A percentile compares a stretch with the other conserved stretches of the same genome.
Conservation (phyloP, 2,113 vertebrate genomes). For the Ptychochromis oligacanthus region DNA sequence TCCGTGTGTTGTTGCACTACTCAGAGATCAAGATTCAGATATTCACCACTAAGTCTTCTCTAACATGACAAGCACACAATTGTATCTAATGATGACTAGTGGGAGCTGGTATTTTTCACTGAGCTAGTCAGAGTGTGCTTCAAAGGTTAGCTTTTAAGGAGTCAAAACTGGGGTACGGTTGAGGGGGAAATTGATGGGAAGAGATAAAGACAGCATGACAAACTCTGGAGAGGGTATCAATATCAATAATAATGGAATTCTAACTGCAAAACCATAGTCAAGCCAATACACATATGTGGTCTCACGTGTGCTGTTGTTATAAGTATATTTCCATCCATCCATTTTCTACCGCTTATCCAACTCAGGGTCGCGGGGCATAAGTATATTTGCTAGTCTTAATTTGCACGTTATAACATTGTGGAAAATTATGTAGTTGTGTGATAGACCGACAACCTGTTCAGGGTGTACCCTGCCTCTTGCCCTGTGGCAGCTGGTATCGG, state of each 20-base stretch:
- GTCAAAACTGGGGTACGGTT: constrained; percentile 20
- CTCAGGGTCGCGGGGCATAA: too few relatives aligned
- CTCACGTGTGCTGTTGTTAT: too few relatives aligned
- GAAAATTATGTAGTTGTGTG: not conserved
- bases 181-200: not conserved
- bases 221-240: not conserved
- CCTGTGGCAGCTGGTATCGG: not conserved
- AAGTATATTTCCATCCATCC: too few relatives aligned
- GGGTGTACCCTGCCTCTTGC: not conserved
- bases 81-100: constrained; percentile 10
- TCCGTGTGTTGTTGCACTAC: constrained; percentile 34
- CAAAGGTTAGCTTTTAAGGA: constrained; percentile 11
- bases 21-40: constrained; percentile 67
- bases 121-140: constrained; percentile 23
- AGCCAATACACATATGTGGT: not conserved
- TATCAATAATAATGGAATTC: not conserved
- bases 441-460: not conserved
- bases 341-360: too few relatives aligned
- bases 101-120: constrained; percentile 10
- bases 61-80: constrained; percentile 47
- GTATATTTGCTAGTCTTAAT: too few relatives aligned
- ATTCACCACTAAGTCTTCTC: constrained; percentile 23
- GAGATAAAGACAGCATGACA: not conserved
- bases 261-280: too few relatives aligned
- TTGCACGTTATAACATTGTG: not conserved